Conservation (phyloP, 2,797 vertebrate species). For the Manis crassicaudata region DNA sequence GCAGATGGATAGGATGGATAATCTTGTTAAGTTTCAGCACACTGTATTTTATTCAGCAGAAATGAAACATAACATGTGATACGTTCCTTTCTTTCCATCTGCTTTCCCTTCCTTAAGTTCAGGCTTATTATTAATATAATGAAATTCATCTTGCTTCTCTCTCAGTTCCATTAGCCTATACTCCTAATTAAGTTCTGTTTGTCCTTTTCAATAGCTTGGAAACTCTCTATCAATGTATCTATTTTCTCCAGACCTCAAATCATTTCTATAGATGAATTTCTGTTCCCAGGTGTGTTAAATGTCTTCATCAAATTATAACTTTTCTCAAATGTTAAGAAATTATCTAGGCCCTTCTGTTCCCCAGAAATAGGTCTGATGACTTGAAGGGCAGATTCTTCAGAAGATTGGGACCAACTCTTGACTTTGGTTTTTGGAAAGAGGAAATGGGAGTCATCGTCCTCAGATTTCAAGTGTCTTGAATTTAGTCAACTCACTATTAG, state of each 20-base stretch:
- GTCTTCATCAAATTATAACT: conserved; percentile 63
- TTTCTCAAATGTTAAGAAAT: conserved; percentile 49
- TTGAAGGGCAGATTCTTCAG: neutral
- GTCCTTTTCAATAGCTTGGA: conserved; percentile 63
- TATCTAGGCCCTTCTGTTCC: conserved; percentile 17
- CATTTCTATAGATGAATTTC: conserved; percentile 42
- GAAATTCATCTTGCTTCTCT: conserved; percentile 74
- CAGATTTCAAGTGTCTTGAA: neutral
- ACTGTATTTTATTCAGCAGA: conserved; percentile 77
- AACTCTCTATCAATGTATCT: conserved; percentile 16
- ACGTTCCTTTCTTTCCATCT: conserved; percentile 78
- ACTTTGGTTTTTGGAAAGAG: neutral
- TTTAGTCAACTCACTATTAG: neutral
- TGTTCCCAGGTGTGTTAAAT: neutral
- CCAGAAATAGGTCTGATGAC: neutral
- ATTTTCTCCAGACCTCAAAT: conserved; percentile 48
- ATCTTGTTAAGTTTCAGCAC: conserved; percentile 76
- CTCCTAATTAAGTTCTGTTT: conserved; percentile 73
- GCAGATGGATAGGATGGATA: conserved; percentile 83
- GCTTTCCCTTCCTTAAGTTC: conserved; percentile 66
- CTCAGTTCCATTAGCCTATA: conserved; percentile 62
- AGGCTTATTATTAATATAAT: conserved; percentile 82
- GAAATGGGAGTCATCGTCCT: neutral
- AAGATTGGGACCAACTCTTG: neutral
- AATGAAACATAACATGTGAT: conserved; percentile 74